A percentile compares a stretch with the other conserved stretches of the same genome.
Evolutionary conservation across 2,888 invertebrate genomes (phyloP).

Genomic region (Agrotis clavis): DNA sequence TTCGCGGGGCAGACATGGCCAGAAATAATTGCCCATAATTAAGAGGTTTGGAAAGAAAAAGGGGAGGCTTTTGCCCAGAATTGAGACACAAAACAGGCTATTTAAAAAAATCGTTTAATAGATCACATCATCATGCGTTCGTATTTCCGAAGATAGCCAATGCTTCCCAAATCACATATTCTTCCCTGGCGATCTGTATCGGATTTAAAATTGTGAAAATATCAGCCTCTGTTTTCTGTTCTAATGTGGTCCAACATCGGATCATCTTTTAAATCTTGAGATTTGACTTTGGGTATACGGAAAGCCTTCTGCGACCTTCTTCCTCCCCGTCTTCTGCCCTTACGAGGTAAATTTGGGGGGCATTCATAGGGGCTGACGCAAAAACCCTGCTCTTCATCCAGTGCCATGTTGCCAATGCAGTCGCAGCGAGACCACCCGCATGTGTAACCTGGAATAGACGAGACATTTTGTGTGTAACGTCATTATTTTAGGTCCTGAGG

Average conservation of each 20-base stretch:
- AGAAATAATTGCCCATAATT: no score
- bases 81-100: no score
- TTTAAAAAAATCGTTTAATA: no score
- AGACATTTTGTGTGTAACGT: no score
- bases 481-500: no score
- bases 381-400: slow-evolving; percentile 69
- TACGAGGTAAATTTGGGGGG: slow-evolving; percentile 13
- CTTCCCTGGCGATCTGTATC: no score
- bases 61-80: no score
- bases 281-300: slow-evolving; percentile 9
- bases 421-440: slow-evolving; percentile 88
- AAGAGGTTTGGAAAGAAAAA: no score
- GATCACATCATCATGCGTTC: no score
- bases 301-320: background rate
- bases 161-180: no score
- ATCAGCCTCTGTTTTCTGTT: slow-evolving; percentile 20
- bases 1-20: no score
- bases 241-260: background rate
- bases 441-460: slow-evolving; percentile 75
- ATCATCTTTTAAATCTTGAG: slow-evolving; percentile 20
- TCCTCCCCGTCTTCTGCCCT: background rate
- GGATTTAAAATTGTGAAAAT: background rate
- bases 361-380: slow-evolving; percentile 70
- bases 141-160: no score
- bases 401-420: slow-evolving; percentile 75